phyloP scores from a whole-genome alignment of 2,888 invertebrate species.

The Palloptera scutellata region DNA sequence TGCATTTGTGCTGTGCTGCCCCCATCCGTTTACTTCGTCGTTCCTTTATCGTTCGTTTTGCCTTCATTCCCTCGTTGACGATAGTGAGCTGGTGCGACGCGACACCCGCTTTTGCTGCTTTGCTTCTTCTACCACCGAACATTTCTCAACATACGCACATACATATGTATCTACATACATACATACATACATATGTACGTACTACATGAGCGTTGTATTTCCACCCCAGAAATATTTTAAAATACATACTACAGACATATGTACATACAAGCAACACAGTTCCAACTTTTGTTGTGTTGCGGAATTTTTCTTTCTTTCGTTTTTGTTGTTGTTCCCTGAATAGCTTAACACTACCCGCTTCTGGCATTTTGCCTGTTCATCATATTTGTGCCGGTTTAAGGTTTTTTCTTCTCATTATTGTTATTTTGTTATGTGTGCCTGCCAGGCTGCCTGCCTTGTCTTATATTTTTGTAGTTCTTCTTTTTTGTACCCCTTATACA shows the following conservation, averaged over 20 bases:
- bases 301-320: not conserved
- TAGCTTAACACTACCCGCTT: too few species aligned
- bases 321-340: too few species aligned
- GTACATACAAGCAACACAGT: too few species aligned
- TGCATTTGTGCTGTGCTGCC: not conserved
- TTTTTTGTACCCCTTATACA: too few species aligned
- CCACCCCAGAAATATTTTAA: conserved; percentile 31
- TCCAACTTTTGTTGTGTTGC: not conserved
- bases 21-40: not conserved
- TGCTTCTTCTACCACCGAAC: conserved; percentile 9
- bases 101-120: not conserved
- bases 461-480: too few species aligned
- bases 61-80: not conserved
- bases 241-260: too few species aligned
- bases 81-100: not conserved
- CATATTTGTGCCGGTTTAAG: too few species aligned
- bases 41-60: not conserved
- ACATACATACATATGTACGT: not conserved
- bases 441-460: too few species aligned
- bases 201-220: conserved; percentile 18
- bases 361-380: too few species aligned
- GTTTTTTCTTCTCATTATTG: too few species aligned
- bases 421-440: too few species aligned
- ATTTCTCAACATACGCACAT: not conserved
- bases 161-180: not conserved